phyloP scores from a whole-genome alignment of 1,140 invertebrate genomes.

The Drosophila biarmipes region DNA sequence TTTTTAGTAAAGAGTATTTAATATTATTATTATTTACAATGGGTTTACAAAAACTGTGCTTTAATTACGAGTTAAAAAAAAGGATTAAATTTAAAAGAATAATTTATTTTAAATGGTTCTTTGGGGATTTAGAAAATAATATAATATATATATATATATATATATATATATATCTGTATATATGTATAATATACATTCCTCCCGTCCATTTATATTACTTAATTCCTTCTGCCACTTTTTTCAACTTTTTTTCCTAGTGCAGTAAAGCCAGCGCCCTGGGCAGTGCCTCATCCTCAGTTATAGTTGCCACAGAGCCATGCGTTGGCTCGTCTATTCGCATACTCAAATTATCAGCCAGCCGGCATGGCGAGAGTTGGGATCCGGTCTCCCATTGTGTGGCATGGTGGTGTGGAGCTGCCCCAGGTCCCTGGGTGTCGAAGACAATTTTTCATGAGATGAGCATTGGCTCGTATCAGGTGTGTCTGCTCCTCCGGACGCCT shows the following conservation, averaged over 20 bases:
- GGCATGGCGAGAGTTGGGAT: constrained; percentile 30
- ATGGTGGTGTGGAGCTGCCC: constrained; percentile 40
- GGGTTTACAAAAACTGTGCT: no score
- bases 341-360: constrained; percentile 80
- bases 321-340: constrained; percentile 69
- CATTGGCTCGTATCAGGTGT: constrained; percentile 63
- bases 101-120: no score
- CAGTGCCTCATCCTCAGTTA: constrained; percentile 29
- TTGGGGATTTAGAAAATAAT: no score
- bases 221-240: neutral
- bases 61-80: no score
- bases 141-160: no score
- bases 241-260: constrained; percentile 8
- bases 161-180: no score
- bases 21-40: no score
- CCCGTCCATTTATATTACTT: no score
- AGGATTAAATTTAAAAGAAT: no score
- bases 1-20: no score
- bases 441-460: constrained; percentile 79
- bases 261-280: constrained; percentile 27
- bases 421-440: constrained; percentile 72
- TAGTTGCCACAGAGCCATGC: constrained; percentile 36
- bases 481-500: constrained; percentile 22
- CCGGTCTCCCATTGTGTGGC: constrained; percentile 50
- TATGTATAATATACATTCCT: no score